phyloP scores from a whole-genome alignment of 1,140 invertebrate genomes.

The Dufourea novaeangliae region DNA sequence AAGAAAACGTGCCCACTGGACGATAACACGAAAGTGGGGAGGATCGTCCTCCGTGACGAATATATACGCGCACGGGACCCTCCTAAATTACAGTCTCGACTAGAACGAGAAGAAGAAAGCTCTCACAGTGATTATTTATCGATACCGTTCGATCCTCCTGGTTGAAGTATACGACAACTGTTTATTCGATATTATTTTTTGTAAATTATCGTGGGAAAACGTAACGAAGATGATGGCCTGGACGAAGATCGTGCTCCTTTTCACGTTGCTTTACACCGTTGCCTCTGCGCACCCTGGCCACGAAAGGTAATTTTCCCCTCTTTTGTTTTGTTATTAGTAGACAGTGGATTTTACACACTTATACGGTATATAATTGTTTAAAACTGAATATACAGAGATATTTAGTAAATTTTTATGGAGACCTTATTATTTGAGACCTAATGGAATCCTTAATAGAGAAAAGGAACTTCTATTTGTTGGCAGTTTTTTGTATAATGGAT shows the following conservation, averaged over 20 bases:
- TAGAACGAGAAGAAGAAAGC: conserved; percentile 9
- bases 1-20: neutral
- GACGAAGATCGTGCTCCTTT: neutral
- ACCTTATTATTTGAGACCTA: no score
- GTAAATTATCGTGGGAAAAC: no score
- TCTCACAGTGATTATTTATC: neutral
- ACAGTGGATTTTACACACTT: neutral
- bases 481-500: no score
- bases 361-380: no score
- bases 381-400: no score
- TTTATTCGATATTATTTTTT: no score
- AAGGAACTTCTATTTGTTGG: no score
- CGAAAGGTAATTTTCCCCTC: neutral
- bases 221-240: neutral
- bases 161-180: no score
- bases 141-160: no score
- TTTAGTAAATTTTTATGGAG: no score
- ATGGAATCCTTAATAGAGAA: no score
- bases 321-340: neutral
- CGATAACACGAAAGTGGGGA: conserved; percentile 20
- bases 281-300: neutral
- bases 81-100: conserved; percentile 15
- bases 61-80: conserved; percentile 20
- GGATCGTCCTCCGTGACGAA: conserved; percentile 2
- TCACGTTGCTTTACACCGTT: neutral